Base-by-base conservation (phyloP, 2,113 vertebrate genomes). In the Suncus etruscus region DNA sequence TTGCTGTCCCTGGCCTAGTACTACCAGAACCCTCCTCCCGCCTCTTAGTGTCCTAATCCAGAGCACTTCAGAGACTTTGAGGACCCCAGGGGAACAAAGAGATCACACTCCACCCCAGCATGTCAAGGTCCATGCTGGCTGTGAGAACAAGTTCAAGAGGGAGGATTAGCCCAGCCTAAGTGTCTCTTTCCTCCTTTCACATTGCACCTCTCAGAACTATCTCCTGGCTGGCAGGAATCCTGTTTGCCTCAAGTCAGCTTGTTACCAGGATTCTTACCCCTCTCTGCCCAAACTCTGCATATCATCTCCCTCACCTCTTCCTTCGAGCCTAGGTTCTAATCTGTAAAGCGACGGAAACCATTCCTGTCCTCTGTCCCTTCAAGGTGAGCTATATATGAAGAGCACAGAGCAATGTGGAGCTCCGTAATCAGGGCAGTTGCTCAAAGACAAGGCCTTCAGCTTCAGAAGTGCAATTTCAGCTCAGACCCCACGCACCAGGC, bases 291-390 rank as follows among this genome's bases (percentile, higher is more conserved):
- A 82, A 78, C 24, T 58, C 63, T 84, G 61, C 32, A 63, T 72
- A n/a, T 69, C 68, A 76, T 29, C 31, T 77, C 29, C 63, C 25
- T 76, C 27, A 70, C 31, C n/a, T 27, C 20, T 20, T 47, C n/a
- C 72, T 66, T 45, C 72, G 73, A 88, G 29, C 18, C 58, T 61
- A 3, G 51, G 83, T 91, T 80, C 63, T 90, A 32, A 48, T 76
- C 69, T 76, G 24, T 79, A n/a, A 70, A 86, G 50, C 45, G 50
- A 5, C 11, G 29, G 4, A 77, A 66, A 50, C 15, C 29, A 66
- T 75, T 25, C 32, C 54, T 47, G 25, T 32, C 18, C 7, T 45
- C 9, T 2, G 14, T 12, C 24, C 76, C 48, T 27, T 58, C 81
- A 48, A 22, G 18, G 73, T 69, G 74, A 10, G 12, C 3, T 9